Conservation (phyloP, 2,797 vertebrate species). For the Mionectes olivaceus region DNA sequence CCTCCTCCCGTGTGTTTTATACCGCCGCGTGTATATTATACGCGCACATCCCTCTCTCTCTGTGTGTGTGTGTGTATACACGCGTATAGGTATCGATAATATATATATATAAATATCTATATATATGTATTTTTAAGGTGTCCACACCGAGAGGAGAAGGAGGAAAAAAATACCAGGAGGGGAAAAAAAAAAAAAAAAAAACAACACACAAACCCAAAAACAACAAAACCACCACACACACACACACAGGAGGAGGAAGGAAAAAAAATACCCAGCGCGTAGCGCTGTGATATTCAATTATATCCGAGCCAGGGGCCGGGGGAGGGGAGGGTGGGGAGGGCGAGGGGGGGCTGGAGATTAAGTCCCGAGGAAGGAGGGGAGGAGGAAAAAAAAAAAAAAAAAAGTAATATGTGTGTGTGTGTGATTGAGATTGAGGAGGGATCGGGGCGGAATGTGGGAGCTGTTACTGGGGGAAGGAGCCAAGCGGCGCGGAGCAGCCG, state of each 20-base stretch:
- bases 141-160: neutral
- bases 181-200: neutral
- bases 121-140: neutral
- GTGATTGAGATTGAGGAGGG: constrained; percentile 81
- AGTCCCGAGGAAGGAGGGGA: constrained; percentile 17
- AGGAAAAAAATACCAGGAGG: neutral
- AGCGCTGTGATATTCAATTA: constrained; percentile 34
- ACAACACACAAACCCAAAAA: neutral
- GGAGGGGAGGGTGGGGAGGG: neutral
- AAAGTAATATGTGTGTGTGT: constrained; percentile 52
- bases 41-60: neutral
- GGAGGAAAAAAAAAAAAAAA: neutral
- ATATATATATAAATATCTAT: neutral
- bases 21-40: neutral
- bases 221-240: neutral
- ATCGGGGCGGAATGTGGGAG: constrained; percentile 85
- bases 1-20: constrained; percentile 4
- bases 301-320: neutral
- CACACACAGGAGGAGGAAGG: neutral
- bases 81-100: neutral
- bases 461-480: constrained; percentile 92
- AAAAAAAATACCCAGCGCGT: neutral
- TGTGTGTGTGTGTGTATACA: neutral
- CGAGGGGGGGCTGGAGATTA: neutral
- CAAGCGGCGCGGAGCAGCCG: constrained; percentile 94